Percentiles rank a stretch among this genome's conserved stretches.
phyloP scores from a whole-genome alignment of 2,888 invertebrate species.

The Poecilus cupreus region DNA sequence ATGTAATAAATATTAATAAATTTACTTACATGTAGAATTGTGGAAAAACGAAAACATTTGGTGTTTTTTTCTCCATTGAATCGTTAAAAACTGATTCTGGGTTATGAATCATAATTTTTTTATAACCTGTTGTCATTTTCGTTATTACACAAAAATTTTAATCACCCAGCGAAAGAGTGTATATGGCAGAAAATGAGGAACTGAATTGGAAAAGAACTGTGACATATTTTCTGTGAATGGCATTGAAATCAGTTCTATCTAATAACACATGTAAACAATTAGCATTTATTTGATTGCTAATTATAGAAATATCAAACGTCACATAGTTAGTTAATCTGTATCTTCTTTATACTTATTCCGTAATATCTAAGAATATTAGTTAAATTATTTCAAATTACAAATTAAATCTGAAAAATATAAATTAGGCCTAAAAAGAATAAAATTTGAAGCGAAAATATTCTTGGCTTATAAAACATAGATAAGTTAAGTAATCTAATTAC shows the following conservation, averaged over 20 bases:
- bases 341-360: no score
- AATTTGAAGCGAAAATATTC: no score
- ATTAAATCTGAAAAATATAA: no score
- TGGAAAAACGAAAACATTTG: constrained; percentile 44
- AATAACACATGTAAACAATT: constrained; percentile 49
- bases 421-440: no score
- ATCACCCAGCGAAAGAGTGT: not conserved
- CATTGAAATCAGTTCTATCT: constrained; percentile 35
- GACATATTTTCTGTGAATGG: not conserved
- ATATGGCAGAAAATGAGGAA: not conserved
- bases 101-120: constrained; percentile 46
- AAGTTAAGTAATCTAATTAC: no score
- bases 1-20: not conserved
- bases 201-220: not conserved
- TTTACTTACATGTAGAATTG: constrained; percentile 45
- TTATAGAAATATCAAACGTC: constrained; percentile 3
- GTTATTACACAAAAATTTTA: not conserved
- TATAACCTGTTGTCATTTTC: constrained; percentile 48
- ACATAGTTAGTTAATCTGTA: not conserved
- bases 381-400: no score
- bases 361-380: no score
- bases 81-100: not conserved
- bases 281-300: constrained; percentile 24
- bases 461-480: no score
- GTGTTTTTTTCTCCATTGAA: constrained; percentile 18